phyloP scores from a whole-genome alignment of 2,113 vertebrate species.

The Emberiza fucata region DNA sequence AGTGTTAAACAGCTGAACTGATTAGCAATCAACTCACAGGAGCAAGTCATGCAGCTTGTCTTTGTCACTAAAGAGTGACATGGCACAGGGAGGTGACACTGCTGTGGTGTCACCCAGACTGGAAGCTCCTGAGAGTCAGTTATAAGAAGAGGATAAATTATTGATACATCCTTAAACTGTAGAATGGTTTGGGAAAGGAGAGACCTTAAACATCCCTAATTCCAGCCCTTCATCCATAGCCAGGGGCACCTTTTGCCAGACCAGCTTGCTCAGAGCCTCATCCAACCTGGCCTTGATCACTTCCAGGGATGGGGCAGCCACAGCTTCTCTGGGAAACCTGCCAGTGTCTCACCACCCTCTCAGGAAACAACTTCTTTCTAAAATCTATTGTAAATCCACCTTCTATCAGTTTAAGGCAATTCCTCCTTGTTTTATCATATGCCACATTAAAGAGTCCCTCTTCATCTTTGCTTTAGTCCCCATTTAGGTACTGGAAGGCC shows the following conservation, averaged over 20 bases:
- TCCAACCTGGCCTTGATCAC: background rate
- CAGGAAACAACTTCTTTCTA: background rate
- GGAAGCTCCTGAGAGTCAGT: accelerated
- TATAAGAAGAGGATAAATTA: background rate
- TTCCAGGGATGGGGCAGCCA: background rate
- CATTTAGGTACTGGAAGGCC: background rate
- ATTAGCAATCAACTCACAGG: background rate
- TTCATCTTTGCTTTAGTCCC: background rate
- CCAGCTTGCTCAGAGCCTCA: background rate
- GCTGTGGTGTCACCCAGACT: background rate
- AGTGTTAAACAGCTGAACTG: background rate
- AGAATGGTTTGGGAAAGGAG: background rate
- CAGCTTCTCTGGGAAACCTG: background rate
- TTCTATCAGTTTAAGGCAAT: background rate
- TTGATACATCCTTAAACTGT: background rate
- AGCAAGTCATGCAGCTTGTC: background rate
- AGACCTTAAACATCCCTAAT: background rate
- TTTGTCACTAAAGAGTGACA: background rate
- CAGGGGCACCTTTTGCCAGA: background rate
- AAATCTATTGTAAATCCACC: background rate
- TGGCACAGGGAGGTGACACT: background rate
- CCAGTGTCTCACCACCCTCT: background rate
- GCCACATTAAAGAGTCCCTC: background rate
- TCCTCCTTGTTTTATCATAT: background rate
- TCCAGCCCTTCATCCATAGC: background rate